Percentiles rank a stretch among this genome's conserved stretches.
Conservation (phyloP, 2,888 invertebrate genomes). For the Perdita meconis region DNA sequence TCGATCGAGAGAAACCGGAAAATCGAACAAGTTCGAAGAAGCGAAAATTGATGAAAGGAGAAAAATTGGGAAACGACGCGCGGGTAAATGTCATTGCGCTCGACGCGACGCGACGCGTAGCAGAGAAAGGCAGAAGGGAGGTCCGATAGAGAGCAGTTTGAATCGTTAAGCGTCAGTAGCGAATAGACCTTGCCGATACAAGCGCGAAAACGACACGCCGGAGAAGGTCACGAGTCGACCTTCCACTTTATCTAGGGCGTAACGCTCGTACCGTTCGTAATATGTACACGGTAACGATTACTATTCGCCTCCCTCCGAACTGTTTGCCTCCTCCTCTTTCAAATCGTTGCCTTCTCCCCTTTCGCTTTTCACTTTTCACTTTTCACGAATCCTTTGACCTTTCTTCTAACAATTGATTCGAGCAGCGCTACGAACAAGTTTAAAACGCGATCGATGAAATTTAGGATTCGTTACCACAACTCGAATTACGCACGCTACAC, state of each 20-base stretch:
- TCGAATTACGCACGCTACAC: slow-evolving; percentile 88
- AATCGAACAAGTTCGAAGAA: no score
- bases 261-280: slow-evolving; percentile 5
- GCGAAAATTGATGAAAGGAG: no score
- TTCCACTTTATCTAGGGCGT: slow-evolving; percentile 74
- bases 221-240: slow-evolving; percentile 76
- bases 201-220: slow-evolving; percentile 73
- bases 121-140: no score
- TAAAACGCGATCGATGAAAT: neutral
- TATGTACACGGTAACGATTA: neutral
- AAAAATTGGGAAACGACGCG: no score
- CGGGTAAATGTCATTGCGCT: no score
- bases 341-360: neutral
- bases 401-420: neutral
- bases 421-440: neutral
- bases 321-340: no score
- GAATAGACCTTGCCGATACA: slow-evolving; percentile 58
- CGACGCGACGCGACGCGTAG: no score
- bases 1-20: no score
- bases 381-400: neutral
- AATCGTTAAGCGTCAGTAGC: slow-evolving; percentile 40
- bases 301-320: no score
- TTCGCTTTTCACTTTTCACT: neutral
- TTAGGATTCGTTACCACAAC: slow-evolving; percentile 88
- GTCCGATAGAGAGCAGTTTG: slow-evolving; percentile 8